These are phyloP conservation scores for Oplegnathus fasciatus DNA, from an alignment of 2,113 vertebrate species.

Conservation along the genomic window DNA sequence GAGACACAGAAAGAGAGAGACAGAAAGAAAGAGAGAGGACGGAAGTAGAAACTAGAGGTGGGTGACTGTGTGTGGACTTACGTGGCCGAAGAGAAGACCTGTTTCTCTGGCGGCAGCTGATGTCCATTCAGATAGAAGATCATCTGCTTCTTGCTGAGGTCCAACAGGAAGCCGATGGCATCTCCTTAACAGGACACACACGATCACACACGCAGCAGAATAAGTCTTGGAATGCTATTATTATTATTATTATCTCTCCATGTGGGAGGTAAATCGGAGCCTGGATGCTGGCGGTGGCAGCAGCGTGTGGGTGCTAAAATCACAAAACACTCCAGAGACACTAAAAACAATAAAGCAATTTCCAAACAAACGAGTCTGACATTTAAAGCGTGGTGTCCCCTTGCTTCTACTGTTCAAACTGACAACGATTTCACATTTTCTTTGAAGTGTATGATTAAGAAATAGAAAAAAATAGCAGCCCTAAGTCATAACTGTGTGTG, in stretches of 20 bases:
- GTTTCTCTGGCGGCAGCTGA: slow-evolving; percentile 97
- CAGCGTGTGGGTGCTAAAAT: slow-evolving; percentile 23
- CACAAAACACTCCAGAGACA: slow-evolving; percentile 13
- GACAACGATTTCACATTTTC: not conserved
- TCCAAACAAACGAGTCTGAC: slow-evolving; percentile 2
- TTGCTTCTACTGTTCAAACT: not conserved
- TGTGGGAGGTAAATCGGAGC: slow-evolving; percentile 6
- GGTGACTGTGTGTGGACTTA: slow-evolving; percentile 80
- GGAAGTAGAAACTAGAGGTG: not conserved
- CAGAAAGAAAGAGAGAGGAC: not conserved
- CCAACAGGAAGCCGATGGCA: slow-evolving; percentile 96
- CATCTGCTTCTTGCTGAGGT: slow-evolving; percentile 99
- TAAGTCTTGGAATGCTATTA: not conserved
- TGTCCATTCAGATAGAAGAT: slow-evolving; percentile 98
- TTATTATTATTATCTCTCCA: slow-evolving; percentile 7
- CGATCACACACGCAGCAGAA: not conserved
- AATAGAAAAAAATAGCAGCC: not conserved
- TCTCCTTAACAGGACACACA: slow-evolving; percentile 86
- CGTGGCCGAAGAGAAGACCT: slow-evolving; percentile 98
- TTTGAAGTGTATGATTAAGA: not conserved
- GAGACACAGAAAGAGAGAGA: not conserved
- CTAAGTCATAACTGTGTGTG: not conserved
- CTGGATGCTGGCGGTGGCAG: slow-evolving; percentile 1
- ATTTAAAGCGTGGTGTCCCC: not conserved
- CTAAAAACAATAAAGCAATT: not conserved